Evolutionary conservation across 2,888 invertebrate genomes (phyloP).

Genomic region (Geotrupes spiniger): DNA sequence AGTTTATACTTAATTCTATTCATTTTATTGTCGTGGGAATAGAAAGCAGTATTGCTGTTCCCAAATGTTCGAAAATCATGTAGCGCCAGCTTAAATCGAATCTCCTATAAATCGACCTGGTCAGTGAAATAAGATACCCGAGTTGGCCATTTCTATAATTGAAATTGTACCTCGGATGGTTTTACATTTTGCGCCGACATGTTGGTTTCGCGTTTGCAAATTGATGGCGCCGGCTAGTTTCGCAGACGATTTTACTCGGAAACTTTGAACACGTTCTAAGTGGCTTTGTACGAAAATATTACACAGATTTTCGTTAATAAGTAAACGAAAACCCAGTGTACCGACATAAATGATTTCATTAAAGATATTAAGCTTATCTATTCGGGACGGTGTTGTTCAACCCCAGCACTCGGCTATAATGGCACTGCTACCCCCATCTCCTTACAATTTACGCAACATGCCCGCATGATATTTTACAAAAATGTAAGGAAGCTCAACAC

Average conservation of each 20-base stretch:
- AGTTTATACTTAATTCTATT: too few relatives aligned
- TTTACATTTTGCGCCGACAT: neutral
- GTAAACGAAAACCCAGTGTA: too few relatives aligned
- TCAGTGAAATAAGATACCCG: constrained; percentile 6
- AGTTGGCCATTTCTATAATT: constrained; percentile 1
- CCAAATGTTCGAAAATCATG: constrained; percentile 2
- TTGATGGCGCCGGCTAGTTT: neutral
- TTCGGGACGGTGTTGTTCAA: constrained; percentile 16
- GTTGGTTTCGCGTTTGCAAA: neutral
- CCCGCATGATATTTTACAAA: constrained; percentile 27
- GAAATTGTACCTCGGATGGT: constrained; percentile 3
- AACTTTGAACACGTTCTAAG: too few relatives aligned
- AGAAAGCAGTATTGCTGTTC: too few relatives aligned
- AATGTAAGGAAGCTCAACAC: constrained; percentile 22
- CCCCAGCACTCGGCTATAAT: constrained; percentile 22
- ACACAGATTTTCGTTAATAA: too few relatives aligned
- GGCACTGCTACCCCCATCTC: constrained; percentile 28
- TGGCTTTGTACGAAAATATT: too few relatives aligned
- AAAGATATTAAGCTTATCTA: too few relatives aligned
- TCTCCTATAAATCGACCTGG: constrained; percentile 2
- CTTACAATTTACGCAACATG: constrained; percentile 27
- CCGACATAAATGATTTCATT: too few relatives aligned
- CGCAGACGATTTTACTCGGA: too few relatives aligned
- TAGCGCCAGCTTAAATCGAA: neutral
- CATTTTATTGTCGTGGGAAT: too few relatives aligned